Percentiles rank a stretch among this genome's conserved stretches.
Conservation (phyloP, 2,113 vertebrate species). For the Xiphorhynchus elegans region DNA sequence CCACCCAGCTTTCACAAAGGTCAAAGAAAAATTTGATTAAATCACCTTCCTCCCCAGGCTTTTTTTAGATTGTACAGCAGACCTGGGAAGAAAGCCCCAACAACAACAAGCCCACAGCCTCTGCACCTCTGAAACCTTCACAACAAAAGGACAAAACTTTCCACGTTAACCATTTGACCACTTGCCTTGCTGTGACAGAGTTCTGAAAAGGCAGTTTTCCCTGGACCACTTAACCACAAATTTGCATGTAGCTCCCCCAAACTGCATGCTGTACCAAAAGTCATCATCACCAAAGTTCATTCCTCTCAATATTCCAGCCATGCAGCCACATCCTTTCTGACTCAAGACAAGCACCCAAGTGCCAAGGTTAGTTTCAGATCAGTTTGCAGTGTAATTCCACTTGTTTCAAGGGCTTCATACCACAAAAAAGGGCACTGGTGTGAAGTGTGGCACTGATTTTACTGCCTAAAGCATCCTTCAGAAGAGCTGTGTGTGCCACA, state of each 20-base stretch:
- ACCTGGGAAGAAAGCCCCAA: neutral
- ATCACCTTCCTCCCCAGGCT: neutral
- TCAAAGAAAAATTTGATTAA: neutral
- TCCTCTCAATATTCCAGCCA: neutral
- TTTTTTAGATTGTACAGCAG: neutral
- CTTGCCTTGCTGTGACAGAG: neutral
- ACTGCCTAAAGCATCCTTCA: neutral
- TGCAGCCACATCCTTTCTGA: neutral
- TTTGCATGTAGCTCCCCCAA: neutral
- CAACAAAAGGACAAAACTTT: neutral
- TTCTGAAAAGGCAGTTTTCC: neutral
- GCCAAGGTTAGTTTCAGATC: neutral
- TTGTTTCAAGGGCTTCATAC: neutral
- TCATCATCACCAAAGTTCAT: neutral
- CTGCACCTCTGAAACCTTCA: neutral
- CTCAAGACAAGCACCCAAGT: neutral
- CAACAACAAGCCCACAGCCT: neutral
- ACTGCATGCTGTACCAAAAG: neutral
- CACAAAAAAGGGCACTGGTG: neutral
- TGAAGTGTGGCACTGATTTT: neutral
- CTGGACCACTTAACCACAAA: neutral
- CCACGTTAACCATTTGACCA: neutral
- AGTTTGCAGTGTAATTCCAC: neutral
- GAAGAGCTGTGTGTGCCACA: neutral
- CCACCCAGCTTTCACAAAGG: neutral